These are phyloP conservation scores for Caenorhabditis plicata DNA, from an alignment of 2,888 invertebrate genomes.

Conservation along the genomic window DNA sequence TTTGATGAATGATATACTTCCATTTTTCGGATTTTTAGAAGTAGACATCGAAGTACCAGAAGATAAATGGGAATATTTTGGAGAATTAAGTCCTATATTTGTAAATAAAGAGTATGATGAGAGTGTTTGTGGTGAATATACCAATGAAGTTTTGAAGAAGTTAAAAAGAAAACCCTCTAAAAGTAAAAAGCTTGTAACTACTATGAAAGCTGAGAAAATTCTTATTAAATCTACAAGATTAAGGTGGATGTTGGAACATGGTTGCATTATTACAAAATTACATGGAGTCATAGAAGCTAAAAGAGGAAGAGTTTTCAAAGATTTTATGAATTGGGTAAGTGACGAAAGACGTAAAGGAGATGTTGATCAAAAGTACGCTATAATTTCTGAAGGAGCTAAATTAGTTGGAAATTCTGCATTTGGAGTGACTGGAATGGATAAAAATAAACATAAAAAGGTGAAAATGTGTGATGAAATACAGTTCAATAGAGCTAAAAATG, in stretches of 20 bases:
- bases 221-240: conserved; percentile 27
- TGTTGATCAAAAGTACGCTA: conserved; percentile 20
- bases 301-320: conserved; percentile 21
- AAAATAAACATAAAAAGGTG: conserved; percentile 23
- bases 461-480: conserved; percentile 19
- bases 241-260: conserved; percentile 26
- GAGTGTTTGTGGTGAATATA: conserved; percentile 22
- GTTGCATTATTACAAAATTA: conserved; percentile 23
- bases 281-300: conserved; percentile 25
- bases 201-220: conserved; percentile 17
- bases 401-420: conserved; percentile 17
- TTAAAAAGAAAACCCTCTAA: conserved; percentile 25
- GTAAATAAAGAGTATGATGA: conserved; percentile 27
- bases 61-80: conserved; percentile 29
- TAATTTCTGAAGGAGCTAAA: conserved; percentile 23
- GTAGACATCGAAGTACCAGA: conserved; percentile 19
- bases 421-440: conserved; percentile 27
- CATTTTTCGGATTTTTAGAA: conserved; percentile 26
- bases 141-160: conserved; percentile 7
- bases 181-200: conserved; percentile 20
- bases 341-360: conserved; percentile 27
- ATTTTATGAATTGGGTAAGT: conserved; percentile 20
- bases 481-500: conserved; percentile 20
- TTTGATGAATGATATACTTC: too few species aligned
- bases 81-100: conserved; percentile 22